These are phyloP conservation scores for Homalodisca vitripennis DNA, from an alignment of 1,140 invertebrate genomes.

Conservation along the genomic window DNA sequence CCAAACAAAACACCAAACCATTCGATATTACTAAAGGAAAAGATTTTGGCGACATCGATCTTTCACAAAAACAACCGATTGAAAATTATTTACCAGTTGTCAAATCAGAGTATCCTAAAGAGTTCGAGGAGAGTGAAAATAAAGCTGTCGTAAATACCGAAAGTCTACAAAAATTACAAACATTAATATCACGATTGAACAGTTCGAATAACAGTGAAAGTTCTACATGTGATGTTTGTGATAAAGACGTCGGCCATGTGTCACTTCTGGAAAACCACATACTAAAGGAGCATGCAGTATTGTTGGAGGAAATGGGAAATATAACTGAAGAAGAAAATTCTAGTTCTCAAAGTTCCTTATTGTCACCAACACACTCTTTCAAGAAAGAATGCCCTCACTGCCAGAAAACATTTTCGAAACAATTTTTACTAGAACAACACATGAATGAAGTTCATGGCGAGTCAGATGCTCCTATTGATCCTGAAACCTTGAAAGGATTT, in stretches of 20 bases:
- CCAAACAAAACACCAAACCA: not conserved
- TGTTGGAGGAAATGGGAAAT: conserved; percentile 47
- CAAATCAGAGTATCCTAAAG: not conserved
- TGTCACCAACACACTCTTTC: not conserved
- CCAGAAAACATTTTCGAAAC: conserved; percentile 60
- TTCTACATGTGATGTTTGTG: conserved; percentile 55
- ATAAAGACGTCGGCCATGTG: conserved; percentile 57
- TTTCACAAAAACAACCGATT: not conserved
- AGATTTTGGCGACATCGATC: not conserved
- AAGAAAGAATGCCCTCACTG: conserved; percentile 48
- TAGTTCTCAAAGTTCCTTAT: conserved; percentile 27
- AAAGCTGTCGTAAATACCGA: not conserved
- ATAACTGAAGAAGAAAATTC: conserved; percentile 40
- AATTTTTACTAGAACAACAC: conserved; percentile 60
- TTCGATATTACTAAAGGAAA: no score
- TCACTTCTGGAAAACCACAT: conserved; percentile 59
- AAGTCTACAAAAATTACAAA: conserved; percentile 76
- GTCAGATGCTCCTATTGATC: not conserved
- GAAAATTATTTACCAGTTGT: not conserved
- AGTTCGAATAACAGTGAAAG: conserved; percentile 62
- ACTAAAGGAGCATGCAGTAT: conserved; percentile 58
- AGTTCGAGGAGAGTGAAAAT: not conserved
- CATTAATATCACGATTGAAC: conserved; percentile 88
- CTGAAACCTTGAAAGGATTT: not conserved
- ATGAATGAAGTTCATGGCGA: conserved; percentile 51